A percentile compares a stretch with the other conserved stretches of the same genome.
Conservation (phyloP, 2,888 invertebrate species). For the Actias luna region DNA sequence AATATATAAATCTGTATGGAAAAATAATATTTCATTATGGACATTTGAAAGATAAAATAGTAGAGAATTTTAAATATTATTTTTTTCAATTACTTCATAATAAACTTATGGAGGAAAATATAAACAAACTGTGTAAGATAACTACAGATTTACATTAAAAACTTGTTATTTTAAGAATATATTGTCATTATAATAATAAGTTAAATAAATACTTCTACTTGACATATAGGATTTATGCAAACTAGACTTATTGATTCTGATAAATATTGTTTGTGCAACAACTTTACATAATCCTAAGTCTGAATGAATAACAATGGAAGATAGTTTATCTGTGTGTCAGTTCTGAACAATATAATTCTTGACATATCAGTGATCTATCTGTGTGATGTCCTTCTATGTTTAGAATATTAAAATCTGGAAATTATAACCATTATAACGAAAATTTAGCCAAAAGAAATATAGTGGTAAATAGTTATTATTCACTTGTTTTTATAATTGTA, state of each 20-base stretch:
- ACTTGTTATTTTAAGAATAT: neutral
- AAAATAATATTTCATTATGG: too few relatives aligned
- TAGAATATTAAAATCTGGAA: neutral
- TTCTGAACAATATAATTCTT: slow-evolving; percentile 18
- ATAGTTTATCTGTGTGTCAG: slow-evolving; percentile 28
- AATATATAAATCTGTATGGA: too few relatives aligned
- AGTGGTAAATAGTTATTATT: neutral
- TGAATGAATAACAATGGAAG: slow-evolving; percentile 32
- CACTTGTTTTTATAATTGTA: neutral
- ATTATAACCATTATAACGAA: neutral
- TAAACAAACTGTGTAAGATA: neutral
- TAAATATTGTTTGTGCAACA: slow-evolving; percentile 21
- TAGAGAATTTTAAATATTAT: too few relatives aligned
- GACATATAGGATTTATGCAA: neutral
- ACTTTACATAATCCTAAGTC: slow-evolving; percentile 19
- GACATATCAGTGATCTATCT: slow-evolving; percentile 39
- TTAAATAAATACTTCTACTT: neutral
- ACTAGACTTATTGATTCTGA: neutral
- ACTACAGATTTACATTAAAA: neutral
- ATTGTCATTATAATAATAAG: neutral
- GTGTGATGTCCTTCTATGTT: slow-evolving; percentile 2
- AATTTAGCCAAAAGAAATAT: neutral
- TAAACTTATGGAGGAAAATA: too few relatives aligned
- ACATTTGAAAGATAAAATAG: too few relatives aligned
- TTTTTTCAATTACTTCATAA: too few relatives aligned